Evolutionary conservation across 2,113 vertebrate genomes (phyloP).

Genomic region (Phalacrocorax carbo): DNA sequence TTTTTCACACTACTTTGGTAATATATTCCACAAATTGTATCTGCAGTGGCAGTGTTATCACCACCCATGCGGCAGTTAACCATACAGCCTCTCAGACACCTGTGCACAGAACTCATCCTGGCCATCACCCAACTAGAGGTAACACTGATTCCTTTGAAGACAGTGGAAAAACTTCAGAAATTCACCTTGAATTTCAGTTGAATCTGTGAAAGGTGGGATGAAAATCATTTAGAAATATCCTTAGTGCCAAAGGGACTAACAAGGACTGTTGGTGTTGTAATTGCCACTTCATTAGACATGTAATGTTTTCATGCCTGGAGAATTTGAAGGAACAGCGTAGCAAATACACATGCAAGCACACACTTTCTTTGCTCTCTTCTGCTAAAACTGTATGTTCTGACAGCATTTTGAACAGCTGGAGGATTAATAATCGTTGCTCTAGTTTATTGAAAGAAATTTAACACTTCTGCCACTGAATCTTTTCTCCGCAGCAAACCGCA

Average conservation of each 20-base stretch:
- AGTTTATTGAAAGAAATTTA: neutral
- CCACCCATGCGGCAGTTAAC: neutral
- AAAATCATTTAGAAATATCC: neutral
- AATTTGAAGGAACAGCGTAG: neutral
- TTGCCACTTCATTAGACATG: neutral
- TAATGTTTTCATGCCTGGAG: conserved; percentile 10
- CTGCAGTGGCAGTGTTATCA: rapidly evolving
- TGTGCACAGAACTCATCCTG: neutral
- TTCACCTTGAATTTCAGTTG: neutral
- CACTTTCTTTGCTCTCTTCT: neutral
- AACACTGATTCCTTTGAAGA: neutral
- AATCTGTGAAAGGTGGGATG: neutral
- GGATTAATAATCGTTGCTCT: neutral
- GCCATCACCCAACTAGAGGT: rapidly evolving
- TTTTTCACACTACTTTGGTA: neutral
- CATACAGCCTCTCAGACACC: rapidly evolving
- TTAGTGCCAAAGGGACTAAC: neutral
- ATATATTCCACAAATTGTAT: neutral
- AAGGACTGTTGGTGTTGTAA: neutral
- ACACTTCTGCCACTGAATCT: neutral
- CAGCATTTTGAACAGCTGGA: neutral
- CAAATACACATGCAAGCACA: neutral
- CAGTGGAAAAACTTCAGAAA: neutral
- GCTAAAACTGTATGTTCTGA: neutral
- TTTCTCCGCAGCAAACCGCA: neutral